A percentile compares a stretch with the other conserved stretches of the same genome.
phyloP scores from a whole-genome alignment of 2,113 vertebrate species.

The Phyllostomus hastatus region DNA sequence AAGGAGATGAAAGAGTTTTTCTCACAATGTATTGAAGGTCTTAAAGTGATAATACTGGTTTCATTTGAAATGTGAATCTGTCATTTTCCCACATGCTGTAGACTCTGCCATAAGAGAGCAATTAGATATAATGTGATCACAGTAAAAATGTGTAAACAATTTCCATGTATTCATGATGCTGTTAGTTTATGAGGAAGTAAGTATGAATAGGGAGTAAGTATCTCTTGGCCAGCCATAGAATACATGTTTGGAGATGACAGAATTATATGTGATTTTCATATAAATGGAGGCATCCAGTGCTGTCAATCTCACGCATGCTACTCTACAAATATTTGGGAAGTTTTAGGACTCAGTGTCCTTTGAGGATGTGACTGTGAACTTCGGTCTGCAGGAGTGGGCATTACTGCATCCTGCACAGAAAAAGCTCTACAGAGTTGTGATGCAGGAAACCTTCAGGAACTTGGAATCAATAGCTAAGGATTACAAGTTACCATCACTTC shows the following conservation, averaged over 20 bases:
- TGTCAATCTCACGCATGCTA: neutral
- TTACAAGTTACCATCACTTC: neutral
- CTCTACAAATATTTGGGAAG: neutral
- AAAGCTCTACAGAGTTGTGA: too few species aligned
- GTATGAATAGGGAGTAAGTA: neutral
- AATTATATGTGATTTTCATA: neutral
- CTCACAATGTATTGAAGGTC: neutral
- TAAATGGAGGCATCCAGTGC: neutral
- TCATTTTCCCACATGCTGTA: neutral
- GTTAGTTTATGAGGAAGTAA: neutral
- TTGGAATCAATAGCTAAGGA: neutral
- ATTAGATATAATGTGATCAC: neutral
- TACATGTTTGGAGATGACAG: neutral
- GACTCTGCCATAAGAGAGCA: neutral
- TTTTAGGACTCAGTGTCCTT: too few species aligned
- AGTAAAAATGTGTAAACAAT: neutral
- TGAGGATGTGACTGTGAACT: too few species aligned
- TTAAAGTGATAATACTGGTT: neutral
- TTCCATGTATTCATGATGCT: neutral
- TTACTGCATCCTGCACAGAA: too few species aligned
- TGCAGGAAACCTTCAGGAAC: too few species aligned
- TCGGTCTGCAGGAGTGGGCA: too few species aligned
- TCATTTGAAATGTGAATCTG: neutral
- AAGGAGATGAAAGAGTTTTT: neutral
- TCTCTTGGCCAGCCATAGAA: neutral